Evolutionary conservation across 2,888 invertebrate species (phyloP), one percentile per base, ranked within the genome.

Genomic region (Pteria penguin): DNA sequence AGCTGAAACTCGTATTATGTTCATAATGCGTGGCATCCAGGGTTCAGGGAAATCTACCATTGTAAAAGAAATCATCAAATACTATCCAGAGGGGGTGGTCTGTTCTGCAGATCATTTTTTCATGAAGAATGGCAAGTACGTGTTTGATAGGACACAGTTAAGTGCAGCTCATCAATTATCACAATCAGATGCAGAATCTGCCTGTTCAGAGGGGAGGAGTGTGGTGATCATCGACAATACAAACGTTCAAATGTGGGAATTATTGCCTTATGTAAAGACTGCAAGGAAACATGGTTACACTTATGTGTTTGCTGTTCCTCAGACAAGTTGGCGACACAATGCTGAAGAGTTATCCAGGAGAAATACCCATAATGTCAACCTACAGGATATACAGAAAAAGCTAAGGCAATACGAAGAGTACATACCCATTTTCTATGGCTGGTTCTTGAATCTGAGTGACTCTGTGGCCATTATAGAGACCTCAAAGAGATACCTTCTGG

Each of bases 161-260:
- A 72, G 83, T 8, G 82, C 86, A 18, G 92, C 92, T 22, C 92
- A 92, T 74, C 74, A 82, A 45, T 67, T 72, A 32, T 92, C 91
- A 76, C 88, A 90, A 66, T 26, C 80, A 8, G 87, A 84, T 36
- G 91, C 91, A 0, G 68, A 78, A 22, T 68, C 76, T 4, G 86
- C 87, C 1, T 90, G 90, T 75, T 65, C 79, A n/a, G 79, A 79
- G 26, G 82, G 82, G 0, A 75, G 33, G 2, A 82, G 77, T 3
- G 82, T 89, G 0, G 82, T 92, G 2, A 82, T 93, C 24, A 89
- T 92, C 57, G 93, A 93, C 83, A 92, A 92, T 83, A 91, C 92
- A 52, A 91, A 92, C 78, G 85, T 92, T 2, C 82, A 81, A 33
- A 78, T 82, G 33, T 92, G 92, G 91, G 91, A 92, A 78, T 88